Base-by-base conservation (phyloP, 2,888 invertebrate genomes). In the Lycia hirtaria region DNA sequence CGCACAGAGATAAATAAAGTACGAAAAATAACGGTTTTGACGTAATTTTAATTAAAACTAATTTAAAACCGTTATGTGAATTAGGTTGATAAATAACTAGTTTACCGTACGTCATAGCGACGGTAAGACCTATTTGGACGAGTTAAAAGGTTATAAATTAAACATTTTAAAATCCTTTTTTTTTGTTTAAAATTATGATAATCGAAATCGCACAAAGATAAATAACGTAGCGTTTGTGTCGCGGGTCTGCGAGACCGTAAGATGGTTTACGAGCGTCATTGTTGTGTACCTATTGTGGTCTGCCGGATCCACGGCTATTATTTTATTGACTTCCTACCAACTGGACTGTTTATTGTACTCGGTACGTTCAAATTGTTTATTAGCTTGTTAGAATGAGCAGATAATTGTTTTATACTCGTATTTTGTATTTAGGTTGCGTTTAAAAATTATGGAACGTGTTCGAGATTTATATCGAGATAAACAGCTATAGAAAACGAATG, bases 291-390 rank as follows among this genome's bases (percentile, higher is more conserved):
- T 70, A 73, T 78, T 80, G 80, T 80, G 75, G 72, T 67, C 73
- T 65, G 65, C 64, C 68, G 73, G 70, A 75, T 74, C 71, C 73
- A 56, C 60, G 62, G 70, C 76, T 76, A 82, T 80, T 83, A 80
- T 83, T 83, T 85, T 83, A 85, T 84, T 84, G 83, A 85, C 81
- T 84, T 82, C 83, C 83, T 81, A 80, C 79, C 72, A 76, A 79
- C 79, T 73, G 75, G 72, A 72, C 69, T 69, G 73, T 73, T 80
- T 76, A 79, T 77, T 76, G 71, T 73, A 62, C 70, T 72, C 62
- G 66, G 64, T 68, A 64, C 64, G 47, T 26, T 50, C 56, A 62
- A 67, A 75, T 72, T 71, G 72, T 75, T 72, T 75, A 65, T 65
- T 65, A 56, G 57, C 57, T 62, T 59, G 58, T 59, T 62, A 61